A percentile compares a stretch with the other conserved stretches of the same genome.
Evolutionary conservation across 2,797 vertebrate species (phyloP).

Genomic region (Amazonetta brasiliensis): DNA sequence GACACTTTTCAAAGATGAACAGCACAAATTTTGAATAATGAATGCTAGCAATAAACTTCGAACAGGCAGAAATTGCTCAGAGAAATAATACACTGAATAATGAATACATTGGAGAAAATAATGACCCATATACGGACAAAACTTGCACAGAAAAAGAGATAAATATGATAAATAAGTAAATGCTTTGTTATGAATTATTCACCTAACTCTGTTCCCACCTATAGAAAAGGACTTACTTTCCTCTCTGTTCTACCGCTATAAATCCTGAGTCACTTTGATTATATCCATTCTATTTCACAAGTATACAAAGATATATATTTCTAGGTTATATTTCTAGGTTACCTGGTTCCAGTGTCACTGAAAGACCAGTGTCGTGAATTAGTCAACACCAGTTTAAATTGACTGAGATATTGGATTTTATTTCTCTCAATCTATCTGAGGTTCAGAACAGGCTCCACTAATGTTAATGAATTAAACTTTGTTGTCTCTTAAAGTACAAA

Average conservation of each 20-base stretch:
- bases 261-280: not conserved
- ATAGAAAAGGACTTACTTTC: not conserved
- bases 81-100: not conserved
- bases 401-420: not conserved
- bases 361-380: not conserved
- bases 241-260: not conserved
- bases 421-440: not conserved
- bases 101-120: not conserved
- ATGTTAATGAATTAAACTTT: not conserved
- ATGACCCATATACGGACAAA: not conserved
- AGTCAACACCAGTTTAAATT: not conserved
- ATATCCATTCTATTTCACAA: not conserved
- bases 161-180: not conserved
- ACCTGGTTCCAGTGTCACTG: not conserved
- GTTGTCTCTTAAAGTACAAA: not conserved
- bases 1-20: not conserved
- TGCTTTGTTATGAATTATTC: not conserved
- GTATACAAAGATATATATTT: not conserved
- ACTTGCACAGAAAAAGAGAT: not conserved
- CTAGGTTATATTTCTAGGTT: not conserved
- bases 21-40: conserved; percentile 6
- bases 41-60: conserved; percentile 13
- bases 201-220: not conserved
- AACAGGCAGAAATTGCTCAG: not conserved
- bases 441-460: not conserved